Evolutionary conservation across 2,888 invertebrate species (phyloP), one percentile per base, ranked within the genome.

Genomic region (Ophion slaviceki): DNA sequence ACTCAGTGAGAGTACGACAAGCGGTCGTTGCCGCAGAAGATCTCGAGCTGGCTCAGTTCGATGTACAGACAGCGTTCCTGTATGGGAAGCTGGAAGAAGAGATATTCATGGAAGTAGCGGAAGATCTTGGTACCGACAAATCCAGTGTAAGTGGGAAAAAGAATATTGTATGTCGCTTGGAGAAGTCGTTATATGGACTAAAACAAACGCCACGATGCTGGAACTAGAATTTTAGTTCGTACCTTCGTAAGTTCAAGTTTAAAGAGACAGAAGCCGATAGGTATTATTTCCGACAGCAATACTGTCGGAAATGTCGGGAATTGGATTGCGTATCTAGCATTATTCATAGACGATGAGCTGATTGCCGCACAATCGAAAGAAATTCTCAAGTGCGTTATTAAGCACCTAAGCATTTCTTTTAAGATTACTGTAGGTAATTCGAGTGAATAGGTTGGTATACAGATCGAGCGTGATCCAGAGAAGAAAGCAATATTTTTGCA

Each of bases 321-420:
- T 14, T 10, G 2, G 2, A 17, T 20, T 20, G 70, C 53, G 0
- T 71, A 71, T 71, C 53, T 71, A 8, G 70, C 70, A 2, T 53
- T 71, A 17, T 71, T 71, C 20, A 28, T 71, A 2, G 70, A 71
- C 53, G 70, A 71, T 20, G 57, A 28, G 2, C 20, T 71, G 28
- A 17, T 71, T 1, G 53, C 70, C 0, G 14, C 20, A 14, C 24
- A 10, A 14, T 47, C 45, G 8, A 68, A 47, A 24, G 24, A 24
- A 2, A 24, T 24, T 24, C 2, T 24, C 24, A 24, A 24, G 24
- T 24, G 40, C 40, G 5, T 24, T 2, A 24, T 24, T 24, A 24
- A 24, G 24, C 24, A 24, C 24, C 24, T 24, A 24, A 24, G 24
- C 24, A 24, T 24, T 24, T 24, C 24, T 24, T 68, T 68, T 47